A percentile compares a stretch with the other conserved stretches of the same genome.
Evolutionary conservation across 2,113 vertebrate species (phyloP).

Genomic region (Potamarius usumacintae): DNA sequence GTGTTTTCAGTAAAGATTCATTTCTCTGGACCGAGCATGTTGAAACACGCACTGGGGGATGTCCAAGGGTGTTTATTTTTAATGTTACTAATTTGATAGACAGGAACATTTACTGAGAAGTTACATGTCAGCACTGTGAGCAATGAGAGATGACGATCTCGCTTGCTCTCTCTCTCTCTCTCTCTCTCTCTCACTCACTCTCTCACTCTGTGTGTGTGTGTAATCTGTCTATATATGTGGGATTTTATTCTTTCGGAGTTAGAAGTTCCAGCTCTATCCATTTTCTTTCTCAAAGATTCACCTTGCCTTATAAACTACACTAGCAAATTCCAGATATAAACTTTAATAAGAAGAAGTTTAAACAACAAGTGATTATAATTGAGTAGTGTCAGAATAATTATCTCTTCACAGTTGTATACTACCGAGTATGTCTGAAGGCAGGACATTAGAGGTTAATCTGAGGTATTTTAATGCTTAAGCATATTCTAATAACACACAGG

Average conservation of each 20-base stretch:
- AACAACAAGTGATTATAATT: background rate
- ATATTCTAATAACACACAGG: constrained; percentile 50
- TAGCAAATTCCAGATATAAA: background rate
- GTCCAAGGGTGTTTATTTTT: constrained; percentile 42
- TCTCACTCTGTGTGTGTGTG: background rate
- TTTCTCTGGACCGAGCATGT: constrained; percentile 15
- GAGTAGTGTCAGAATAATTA: background rate
- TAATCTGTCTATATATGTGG: background rate
- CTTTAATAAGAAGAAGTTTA: background rate
- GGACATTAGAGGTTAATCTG: constrained; percentile 5
- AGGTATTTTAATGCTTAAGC: constrained; percentile 1
- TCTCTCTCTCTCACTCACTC: no score
- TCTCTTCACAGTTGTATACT: background rate
- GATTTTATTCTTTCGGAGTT: background rate
- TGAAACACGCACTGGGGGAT: constrained; percentile 22
- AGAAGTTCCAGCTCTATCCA: background rate
- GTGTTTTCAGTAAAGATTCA: background rate
- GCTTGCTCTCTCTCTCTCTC: no score
- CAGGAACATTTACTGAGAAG: constrained; percentile 40
- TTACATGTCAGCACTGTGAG: constrained; percentile 24
- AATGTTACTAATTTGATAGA: constrained; percentile 49
- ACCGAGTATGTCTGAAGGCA: constrained; percentile 55
- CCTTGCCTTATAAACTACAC: background rate
- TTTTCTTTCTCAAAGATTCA: background rate
- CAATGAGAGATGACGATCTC: constrained; percentile 9